Percentiles rank a stretch among this genome's conserved stretches.
These are phyloP conservation scores for Trichonephila inaurata DNA, from an alignment of 1,140 invertebrate species.

Conservation along the genomic window DNA sequence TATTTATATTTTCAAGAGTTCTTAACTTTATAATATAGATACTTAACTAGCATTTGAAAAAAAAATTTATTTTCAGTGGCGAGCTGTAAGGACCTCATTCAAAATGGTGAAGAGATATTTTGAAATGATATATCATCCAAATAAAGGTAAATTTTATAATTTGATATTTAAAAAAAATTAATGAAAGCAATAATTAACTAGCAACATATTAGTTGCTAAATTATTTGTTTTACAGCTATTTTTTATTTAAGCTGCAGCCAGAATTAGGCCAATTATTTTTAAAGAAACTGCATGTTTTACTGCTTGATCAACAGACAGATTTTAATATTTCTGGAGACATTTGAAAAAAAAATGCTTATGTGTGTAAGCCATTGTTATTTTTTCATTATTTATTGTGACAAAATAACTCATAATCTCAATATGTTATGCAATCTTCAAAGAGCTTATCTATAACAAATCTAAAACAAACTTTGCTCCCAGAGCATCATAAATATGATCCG, in stretches of 20 bases:
- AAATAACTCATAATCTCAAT: constrained; percentile 33
- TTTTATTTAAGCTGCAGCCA: too few relatives aligned
- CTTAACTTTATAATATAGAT: too few relatives aligned
- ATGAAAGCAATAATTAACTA: background rate
- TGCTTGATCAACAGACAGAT: too few relatives aligned
- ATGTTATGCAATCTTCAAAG: background rate
- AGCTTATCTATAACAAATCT: constrained; percentile 65
- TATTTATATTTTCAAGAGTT: too few relatives aligned
- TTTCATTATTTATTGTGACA: background rate
- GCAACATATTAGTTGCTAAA: too few relatives aligned
- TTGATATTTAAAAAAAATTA: background rate
- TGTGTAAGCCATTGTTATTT: background rate
- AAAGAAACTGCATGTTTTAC: too few relatives aligned
- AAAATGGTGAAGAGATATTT: constrained; percentile 63
- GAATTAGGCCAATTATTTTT: too few relatives aligned
- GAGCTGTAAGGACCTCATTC: background rate
- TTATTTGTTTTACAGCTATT: too few relatives aligned
- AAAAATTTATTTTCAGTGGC: constrained; percentile 13
- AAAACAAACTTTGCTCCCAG: constrained; percentile 63
- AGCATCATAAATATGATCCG: constrained; percentile 66
- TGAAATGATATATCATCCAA: constrained; percentile 55
- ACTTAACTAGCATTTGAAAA: too few relatives aligned
- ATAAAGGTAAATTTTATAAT: constrained; percentile 21
- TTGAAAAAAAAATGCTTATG: background rate
- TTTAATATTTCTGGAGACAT: background rate